These are phyloP conservation scores for Peromyscus eremicus DNA, from an alignment of 2,797 vertebrate species.

Conservation along the genomic window DNA sequence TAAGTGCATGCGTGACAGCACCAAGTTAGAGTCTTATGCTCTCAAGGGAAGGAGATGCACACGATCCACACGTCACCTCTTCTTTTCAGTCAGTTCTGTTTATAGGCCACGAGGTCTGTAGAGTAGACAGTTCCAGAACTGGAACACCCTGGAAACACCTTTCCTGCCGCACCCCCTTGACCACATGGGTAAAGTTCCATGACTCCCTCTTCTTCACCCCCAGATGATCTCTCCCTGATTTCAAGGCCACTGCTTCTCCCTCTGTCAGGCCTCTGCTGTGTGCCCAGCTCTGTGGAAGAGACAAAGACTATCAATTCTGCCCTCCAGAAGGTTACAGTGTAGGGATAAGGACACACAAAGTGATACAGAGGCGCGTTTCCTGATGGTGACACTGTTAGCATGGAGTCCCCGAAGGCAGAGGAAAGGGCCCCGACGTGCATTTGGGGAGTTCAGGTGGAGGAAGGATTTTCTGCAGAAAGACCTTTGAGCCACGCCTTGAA, in stretches of 20 bases:
- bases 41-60: not conserved
- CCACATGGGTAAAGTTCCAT: not conserved
- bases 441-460: not conserved
- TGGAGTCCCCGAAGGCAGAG: not conserved
- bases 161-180: not conserved
- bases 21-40: not conserved
- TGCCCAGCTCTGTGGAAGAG: not conserved
- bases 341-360: not conserved
- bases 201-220: constrained; percentile 8
- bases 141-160: not conserved
- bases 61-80: not conserved
- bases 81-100: constrained; percentile 27
- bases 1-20: not conserved
- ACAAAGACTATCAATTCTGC: not conserved
- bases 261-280: not conserved
- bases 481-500: not conserved
- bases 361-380: rapidly evolving
- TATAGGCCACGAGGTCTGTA: not conserved
- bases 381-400: not conserved
- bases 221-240: not conserved
- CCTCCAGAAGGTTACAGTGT: not conserved
- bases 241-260: not conserved
- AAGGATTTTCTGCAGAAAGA: not conserved
- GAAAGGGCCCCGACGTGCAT: not conserved
- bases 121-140: constrained; percentile 33